Conservation (phyloP, 2,797 vertebrate species). For the Atherinosoma microstoma region DNA sequence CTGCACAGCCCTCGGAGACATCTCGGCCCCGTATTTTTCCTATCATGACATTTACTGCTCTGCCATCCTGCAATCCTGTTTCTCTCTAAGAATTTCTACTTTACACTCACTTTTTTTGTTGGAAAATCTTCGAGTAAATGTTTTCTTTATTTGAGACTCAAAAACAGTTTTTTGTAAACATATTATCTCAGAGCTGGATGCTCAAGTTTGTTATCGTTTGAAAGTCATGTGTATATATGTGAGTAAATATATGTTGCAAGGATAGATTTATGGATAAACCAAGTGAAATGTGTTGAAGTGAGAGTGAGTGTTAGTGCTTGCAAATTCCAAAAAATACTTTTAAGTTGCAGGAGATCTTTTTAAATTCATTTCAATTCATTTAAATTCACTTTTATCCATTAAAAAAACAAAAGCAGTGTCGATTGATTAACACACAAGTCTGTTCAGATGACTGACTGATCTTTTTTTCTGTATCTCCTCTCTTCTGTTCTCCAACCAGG, state of each 20-base stretch:
- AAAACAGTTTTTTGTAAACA: constrained; percentile 25
- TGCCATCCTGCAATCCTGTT: constrained; percentile 55
- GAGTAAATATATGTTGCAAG: constrained; percentile 64
- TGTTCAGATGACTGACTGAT: not conserved
- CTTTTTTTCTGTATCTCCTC: not conserved
- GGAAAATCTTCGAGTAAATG: constrained; percentile 28
- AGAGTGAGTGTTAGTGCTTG: constrained; percentile 56
- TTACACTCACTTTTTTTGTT: constrained; percentile 19
- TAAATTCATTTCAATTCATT: no score
- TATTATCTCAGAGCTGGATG: constrained; percentile 38
- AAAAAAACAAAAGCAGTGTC: not conserved
- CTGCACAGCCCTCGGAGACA: constrained; percentile 64
- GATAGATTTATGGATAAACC: constrained; percentile 73
- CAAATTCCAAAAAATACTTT: constrained; percentile 52
- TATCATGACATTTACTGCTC: constrained; percentile 75
- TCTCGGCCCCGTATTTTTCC: constrained; percentile 61
- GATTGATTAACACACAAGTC: not conserved
- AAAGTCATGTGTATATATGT: constrained; percentile 43
- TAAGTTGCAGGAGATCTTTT: not conserved
- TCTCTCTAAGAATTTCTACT: constrained; percentile 40
- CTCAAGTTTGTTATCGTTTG: constrained; percentile 45
- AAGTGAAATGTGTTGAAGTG: constrained; percentile 59
- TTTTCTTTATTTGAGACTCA: constrained; percentile 26
- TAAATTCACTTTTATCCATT: not conserved
- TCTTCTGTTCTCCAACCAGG: constrained; percentile 72